Percentiles rank a stretch among this genome's conserved stretches.
phyloP scores from a whole-genome alignment of 1,140 invertebrate species.

The Mylabris phalerata region DNA sequence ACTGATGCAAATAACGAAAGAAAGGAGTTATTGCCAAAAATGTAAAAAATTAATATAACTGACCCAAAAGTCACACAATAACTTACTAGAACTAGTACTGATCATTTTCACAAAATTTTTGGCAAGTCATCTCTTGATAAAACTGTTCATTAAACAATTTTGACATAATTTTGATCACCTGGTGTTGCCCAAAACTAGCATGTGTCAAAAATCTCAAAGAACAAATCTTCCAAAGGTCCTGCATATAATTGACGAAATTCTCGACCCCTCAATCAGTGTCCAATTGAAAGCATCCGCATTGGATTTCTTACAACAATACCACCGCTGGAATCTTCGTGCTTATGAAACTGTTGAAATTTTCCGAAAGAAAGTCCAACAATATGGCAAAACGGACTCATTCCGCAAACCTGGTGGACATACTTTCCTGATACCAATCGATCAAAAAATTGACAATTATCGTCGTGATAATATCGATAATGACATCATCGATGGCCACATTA shows the following conservation, averaged over 20 bases:
- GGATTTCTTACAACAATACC: constrained; percentile 61
- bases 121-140: too few relatives aligned
- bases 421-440: constrained; percentile 80
- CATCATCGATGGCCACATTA: constrained; percentile 79
- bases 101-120: too few relatives aligned
- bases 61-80: too few relatives aligned
- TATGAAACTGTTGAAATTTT: background rate
- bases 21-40: too few relatives aligned
- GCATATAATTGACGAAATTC: constrained; percentile 70
- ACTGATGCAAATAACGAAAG: too few relatives aligned
- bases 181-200: too few relatives aligned
- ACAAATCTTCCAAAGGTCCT: constrained; percentile 45
- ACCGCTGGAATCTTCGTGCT: constrained; percentile 2
- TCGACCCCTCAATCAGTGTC: constrained; percentile 58
- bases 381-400: constrained; percentile 3
- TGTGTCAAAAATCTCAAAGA: too few relatives aligned
- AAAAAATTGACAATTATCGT: constrained; percentile 51
- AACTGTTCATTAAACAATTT: too few relatives aligned
- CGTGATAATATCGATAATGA: constrained; percentile 59
- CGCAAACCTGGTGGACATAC: constrained; percentile 56
- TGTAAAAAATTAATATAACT: too few relatives aligned
- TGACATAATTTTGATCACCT: too few relatives aligned
- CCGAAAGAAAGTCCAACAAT: background rate
- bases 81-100: too few relatives aligned
- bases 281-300: constrained; percentile 52